These are phyloP conservation scores for Labeo rohita DNA, from an alignment of 2,113 vertebrate species.

Conservation along the genomic window DNA sequence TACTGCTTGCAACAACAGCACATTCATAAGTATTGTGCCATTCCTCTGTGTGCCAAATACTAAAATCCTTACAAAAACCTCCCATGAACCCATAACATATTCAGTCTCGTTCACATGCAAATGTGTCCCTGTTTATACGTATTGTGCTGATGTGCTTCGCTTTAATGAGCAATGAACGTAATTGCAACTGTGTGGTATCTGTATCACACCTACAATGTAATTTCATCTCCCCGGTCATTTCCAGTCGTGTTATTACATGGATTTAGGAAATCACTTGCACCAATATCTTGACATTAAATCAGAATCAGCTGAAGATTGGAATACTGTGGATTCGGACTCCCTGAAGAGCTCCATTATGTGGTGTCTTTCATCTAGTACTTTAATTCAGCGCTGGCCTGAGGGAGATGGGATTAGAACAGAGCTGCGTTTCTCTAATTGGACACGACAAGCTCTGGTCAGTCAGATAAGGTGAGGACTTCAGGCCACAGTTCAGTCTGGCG, in stretches of 20 bases:
- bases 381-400: constrained; percentile 32
- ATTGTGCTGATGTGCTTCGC: background rate
- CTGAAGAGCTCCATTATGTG: background rate
- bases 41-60: constrained; percentile 10
- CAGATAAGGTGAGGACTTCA: constrained; percentile 54
- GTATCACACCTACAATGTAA: background rate
- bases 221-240: background rate
- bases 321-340: background rate
- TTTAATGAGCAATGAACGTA: constrained; percentile 27
- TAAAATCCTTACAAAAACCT: constrained; percentile 1
- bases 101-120: constrained; percentile 28
- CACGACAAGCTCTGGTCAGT: constrained; percentile 64
- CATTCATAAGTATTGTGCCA: background rate
- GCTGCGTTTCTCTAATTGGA: constrained; percentile 64
- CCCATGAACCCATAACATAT: constrained; percentile 26
- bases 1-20: background rate
- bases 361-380: constrained; percentile 37
- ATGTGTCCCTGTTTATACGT: constrained; percentile 10
- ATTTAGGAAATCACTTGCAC: background rate
- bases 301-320: background rate
- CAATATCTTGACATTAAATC: constrained; percentile 2
- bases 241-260: background rate
- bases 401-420: constrained; percentile 65
- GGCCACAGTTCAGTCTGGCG: constrained; percentile 1
- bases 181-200: constrained; percentile 34